These are phyloP conservation scores for Sebastes fasciatus DNA, from an alignment of 2,113 vertebrate genomes.

Conservation along the genomic window DNA sequence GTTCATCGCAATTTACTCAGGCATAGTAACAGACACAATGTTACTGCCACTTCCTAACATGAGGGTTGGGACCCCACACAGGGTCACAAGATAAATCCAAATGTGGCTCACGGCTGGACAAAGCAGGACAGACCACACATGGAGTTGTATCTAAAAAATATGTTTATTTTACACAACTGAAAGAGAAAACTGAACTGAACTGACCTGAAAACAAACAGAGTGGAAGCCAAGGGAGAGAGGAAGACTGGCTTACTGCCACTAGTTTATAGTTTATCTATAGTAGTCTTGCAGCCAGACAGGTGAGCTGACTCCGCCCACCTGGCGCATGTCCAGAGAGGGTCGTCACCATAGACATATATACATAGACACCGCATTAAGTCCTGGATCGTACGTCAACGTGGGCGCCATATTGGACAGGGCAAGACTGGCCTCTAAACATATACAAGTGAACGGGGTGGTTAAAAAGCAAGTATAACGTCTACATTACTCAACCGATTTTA, in stretches of 20 bases:
- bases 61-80: background rate
- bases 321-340: background rate
- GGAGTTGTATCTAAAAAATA: background rate
- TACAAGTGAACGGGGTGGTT: too few species aligned
- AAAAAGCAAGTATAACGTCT: too few species aligned
- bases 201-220: constrained; percentile 5
- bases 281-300: background rate
- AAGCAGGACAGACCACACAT: background rate
- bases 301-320: background rate
- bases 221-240: background rate
- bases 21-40: too few species aligned
- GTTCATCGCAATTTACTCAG: too few species aligned
- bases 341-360: background rate
- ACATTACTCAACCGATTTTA: too few species aligned
- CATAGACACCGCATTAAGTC: too few species aligned
- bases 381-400: too few species aligned
- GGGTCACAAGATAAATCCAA: background rate
- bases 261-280: background rate
- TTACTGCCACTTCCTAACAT: too few species aligned
- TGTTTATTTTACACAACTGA: constrained; percentile 6
- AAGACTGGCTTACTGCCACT: background rate
- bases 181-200: background rate
- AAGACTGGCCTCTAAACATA: too few species aligned
- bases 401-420: too few species aligned
- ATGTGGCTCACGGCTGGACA: background rate